Conservation (phyloP, 2,888 invertebrate genomes). For the Mongoloraphidia duomilia region DNA sequence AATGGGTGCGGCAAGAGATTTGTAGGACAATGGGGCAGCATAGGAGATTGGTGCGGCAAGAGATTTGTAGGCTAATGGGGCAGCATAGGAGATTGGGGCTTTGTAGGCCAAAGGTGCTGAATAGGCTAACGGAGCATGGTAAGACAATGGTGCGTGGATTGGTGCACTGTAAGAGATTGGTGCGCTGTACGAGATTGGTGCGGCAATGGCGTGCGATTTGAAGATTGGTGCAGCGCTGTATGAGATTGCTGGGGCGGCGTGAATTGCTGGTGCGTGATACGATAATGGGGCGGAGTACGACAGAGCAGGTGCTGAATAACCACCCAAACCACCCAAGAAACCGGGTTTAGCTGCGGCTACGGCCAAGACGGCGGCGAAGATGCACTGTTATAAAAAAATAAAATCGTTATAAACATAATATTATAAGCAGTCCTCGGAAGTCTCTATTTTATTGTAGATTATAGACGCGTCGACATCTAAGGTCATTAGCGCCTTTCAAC, state of each 20-base stretch:
- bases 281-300: constrained; percentile 17
- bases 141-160: constrained; percentile 20
- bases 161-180: constrained; percentile 26
- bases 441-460: too few relatives aligned
- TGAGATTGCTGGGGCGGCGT: constrained; percentile 10
- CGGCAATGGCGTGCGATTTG: constrained; percentile 3
- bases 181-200: constrained; percentile 16
- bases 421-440: too few relatives aligned
- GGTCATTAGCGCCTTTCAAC: too few relatives aligned
- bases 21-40: constrained; percentile 19
- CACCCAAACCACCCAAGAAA: constrained; percentile 22
- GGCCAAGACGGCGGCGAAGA: constrained; percentile 29
- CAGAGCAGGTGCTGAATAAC: not conserved
- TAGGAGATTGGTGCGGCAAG: constrained; percentile 25
- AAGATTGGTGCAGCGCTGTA: constrained; percentile 16
- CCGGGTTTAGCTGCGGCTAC: constrained; percentile 32
- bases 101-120: constrained; percentile 25
- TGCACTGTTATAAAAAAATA: constrained; percentile 24
- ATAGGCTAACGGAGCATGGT: constrained; percentile 22
- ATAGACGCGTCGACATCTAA: too few relatives aligned
- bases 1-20: constrained; percentile 16
- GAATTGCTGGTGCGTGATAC: not conserved
- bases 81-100: constrained; percentile 25
- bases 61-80: constrained; percentile 24
- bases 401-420: not conserved